phyloP scores from a whole-genome alignment of 2,113 vertebrate species.

The Antechinus stuartii region DNA sequence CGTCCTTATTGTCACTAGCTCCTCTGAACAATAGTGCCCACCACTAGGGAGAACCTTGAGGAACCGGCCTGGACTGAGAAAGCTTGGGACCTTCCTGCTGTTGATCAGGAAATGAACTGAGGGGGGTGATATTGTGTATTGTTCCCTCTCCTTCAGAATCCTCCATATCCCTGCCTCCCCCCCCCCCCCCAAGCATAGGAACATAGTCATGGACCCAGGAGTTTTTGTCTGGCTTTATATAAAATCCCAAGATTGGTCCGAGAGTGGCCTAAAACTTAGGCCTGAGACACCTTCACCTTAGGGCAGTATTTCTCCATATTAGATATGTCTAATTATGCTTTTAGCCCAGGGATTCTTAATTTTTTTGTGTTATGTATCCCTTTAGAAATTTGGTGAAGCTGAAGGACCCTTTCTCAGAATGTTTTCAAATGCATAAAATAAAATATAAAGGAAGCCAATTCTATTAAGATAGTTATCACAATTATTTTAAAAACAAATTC shows the following conservation, averaged over 20 bases:
- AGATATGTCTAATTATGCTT: not conserved
- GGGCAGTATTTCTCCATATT: not conserved
- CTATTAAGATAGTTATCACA: not conserved
- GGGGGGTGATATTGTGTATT: not conserved
- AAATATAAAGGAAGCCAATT: not conserved
- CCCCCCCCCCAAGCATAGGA: not conserved
- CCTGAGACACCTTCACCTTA: not conserved
- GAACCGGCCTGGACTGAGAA: not conserved
- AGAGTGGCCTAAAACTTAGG: not conserved
- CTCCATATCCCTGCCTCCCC: not conserved
- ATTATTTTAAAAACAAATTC: not conserved
- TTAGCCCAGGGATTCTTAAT: not conserved
- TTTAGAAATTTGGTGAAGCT: not conserved
- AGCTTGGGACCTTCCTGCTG: not conserved
- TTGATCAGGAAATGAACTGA: not conserved
- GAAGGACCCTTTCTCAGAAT: not conserved
- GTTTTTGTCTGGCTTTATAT: not conserved
- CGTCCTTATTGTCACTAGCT: conserved; percentile 65
- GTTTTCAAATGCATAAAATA: not conserved
- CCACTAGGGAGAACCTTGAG: not conserved
- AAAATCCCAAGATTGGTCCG: not conserved
- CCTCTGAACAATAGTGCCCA: conserved; percentile 31
- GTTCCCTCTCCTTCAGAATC: not conserved
- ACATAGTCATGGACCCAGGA: not conserved
- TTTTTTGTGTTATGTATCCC: not conserved